These are phyloP conservation scores for Agrotis clavis DNA, from an alignment of 2,888 invertebrate genomes.

Conservation along the genomic window DNA sequence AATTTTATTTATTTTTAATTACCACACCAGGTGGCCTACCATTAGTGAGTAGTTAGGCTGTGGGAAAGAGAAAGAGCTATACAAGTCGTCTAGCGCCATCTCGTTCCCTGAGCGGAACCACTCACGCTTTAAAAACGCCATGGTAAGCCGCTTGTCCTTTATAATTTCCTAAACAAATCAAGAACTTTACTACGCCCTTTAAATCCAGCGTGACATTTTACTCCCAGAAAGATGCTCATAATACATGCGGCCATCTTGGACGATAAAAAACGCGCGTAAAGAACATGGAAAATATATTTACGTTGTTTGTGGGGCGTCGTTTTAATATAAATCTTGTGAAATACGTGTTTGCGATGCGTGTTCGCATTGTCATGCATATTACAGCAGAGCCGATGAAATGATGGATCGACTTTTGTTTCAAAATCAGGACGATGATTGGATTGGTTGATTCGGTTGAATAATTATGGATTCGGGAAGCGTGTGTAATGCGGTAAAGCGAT, in stretches of 20 bases:
- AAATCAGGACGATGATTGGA: constrained; percentile 29
- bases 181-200: constrained; percentile 16
- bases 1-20: no score
- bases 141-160: no score
- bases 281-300: constrained; percentile 49
- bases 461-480: constrained; percentile 14
- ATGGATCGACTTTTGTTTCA: constrained; percentile 21
- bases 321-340: constrained; percentile 47
- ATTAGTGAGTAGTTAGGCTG: no score
- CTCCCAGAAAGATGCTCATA: constrained; percentile 20
- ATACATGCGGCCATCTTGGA: constrained; percentile 25
- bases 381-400: constrained; percentile 17
- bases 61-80: no score
- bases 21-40: no score
- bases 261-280: constrained; percentile 16
- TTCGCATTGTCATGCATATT: constrained; percentile 37
- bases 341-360: constrained; percentile 18
- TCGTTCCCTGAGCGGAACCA: no score
- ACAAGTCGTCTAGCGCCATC: no score
- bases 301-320: constrained; percentile 41
- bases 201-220: constrained; percentile 29
- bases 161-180: not conserved
- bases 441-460: not conserved
- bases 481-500: not conserved
- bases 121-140: no score